Conservation (phyloP, 64 coral and sea anemone genomes). For the Anthopleura sola region DNA sequence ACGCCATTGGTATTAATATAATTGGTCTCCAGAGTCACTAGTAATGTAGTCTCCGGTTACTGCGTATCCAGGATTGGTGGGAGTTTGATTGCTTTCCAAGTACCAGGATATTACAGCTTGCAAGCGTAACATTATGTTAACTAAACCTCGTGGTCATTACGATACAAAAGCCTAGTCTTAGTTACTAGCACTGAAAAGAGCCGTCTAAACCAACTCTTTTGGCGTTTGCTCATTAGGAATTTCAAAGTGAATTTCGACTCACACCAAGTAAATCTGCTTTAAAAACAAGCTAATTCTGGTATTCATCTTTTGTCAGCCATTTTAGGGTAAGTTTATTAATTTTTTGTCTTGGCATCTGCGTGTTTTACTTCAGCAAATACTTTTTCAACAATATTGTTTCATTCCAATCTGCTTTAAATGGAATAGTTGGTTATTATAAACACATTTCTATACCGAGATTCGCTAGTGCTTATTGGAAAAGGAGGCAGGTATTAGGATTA, state of each 20-base stretch:
- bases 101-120: not conserved
- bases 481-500: too few species aligned
- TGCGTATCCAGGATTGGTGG: not conserved
- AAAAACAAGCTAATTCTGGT: too few species aligned
- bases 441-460: too few species aligned
- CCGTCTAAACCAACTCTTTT: not conserved
- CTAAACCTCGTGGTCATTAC: not conserved
- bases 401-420: too few species aligned
- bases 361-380: too few species aligned
- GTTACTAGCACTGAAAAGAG: too few species aligned
- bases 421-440: too few species aligned
- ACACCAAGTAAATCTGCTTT: not conserved
- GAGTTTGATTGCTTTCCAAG: not conserved
- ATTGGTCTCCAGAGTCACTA: not conserved
- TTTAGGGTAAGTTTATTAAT: too few species aligned
- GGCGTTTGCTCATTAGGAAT: not conserved
- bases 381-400: too few species aligned
- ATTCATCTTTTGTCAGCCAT: too few species aligned
- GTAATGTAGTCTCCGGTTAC: not conserved
- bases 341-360: too few species aligned
- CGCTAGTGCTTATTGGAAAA: too few species aligned
- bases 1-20: not conserved
- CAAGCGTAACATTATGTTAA: not conserved
- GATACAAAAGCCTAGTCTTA: not conserved
- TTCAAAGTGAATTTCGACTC: not conserved